Evolutionary conservation across 2,888 invertebrate species (phyloP).

Genomic region (Drosophila pseudotalamancana): DNA sequence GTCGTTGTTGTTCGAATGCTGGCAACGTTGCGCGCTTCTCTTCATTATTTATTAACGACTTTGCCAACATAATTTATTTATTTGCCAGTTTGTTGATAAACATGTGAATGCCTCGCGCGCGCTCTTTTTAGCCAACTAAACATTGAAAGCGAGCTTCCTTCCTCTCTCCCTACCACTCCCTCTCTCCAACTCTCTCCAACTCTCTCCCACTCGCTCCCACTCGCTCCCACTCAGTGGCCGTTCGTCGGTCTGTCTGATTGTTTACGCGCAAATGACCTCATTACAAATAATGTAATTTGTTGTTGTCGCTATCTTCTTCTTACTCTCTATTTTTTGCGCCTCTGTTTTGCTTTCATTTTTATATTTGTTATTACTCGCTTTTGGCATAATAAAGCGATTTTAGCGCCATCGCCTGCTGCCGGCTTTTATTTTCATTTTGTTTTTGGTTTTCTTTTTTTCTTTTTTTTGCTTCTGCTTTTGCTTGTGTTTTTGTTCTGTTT

Average conservation of each 20-base stretch:
- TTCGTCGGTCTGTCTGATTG: slow-evolving; percentile 56
- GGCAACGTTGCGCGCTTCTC: slow-evolving; percentile 22
- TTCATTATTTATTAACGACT: slow-evolving; percentile 65
- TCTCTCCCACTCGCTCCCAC: neutral
- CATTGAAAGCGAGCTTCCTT: neutral
- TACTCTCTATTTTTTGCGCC: neutral
- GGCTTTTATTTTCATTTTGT: slow-evolving; percentile 12
- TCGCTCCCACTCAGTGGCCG: neutral
- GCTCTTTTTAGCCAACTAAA: neutral
- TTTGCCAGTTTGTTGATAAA: slow-evolving; percentile 73
- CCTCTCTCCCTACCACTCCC: neutral
- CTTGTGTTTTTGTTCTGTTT: slow-evolving; percentile 20
- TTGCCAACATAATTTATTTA: slow-evolving; percentile 72
- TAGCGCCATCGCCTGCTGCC: slow-evolving; percentile 52
- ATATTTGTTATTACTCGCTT: slow-evolving; percentile 48
- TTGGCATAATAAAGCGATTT: slow-evolving; percentile 69
- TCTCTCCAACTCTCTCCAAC: too few relatives aligned
- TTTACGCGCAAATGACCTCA: slow-evolving; percentile 78
- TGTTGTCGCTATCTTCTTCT: slow-evolving; percentile 39
- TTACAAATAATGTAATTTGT: slow-evolving; percentile 71
- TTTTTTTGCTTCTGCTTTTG: slow-evolving; percentile 7
- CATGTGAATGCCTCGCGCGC: slow-evolving; percentile 47
- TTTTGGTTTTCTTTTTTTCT: neutral
- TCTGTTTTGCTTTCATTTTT: slow-evolving; percentile 26
- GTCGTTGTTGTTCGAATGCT: slow-evolving; percentile 20